These are phyloP conservation scores for Drosophila hamatofila DNA, from an alignment of 2,888 invertebrate species.

Conservation along the genomic window DNA sequence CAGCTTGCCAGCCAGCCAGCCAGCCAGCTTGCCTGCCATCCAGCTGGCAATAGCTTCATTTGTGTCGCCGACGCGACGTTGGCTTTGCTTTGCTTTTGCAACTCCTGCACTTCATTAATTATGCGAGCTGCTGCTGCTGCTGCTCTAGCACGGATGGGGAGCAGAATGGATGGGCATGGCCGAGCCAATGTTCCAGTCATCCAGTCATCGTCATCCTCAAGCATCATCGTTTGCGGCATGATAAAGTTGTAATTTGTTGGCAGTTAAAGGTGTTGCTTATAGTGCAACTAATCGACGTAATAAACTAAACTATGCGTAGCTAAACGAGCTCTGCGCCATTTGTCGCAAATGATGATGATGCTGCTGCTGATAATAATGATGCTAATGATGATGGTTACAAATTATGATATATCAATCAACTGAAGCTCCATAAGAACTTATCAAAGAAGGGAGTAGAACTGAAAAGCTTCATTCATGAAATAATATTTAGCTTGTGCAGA, in stretches of 20 bases:
- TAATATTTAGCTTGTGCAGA: not conserved
- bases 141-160: conserved; percentile 38
- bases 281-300: conserved; percentile 80
- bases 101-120: conserved; percentile 79
- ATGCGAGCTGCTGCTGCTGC: conserved; percentile 64
- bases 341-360: conserved; percentile 51
- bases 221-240: conserved; percentile 74
- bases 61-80: conserved; percentile 50
- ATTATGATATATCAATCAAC: conserved; percentile 47
- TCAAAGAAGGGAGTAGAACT: not conserved
- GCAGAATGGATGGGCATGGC: conserved; percentile 66
- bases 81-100: conserved; percentile 35
- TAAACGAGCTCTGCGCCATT: conserved; percentile 70
- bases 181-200: conserved; percentile 31
- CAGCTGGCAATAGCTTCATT: conserved; percentile 75
- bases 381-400: conserved; percentile 35
- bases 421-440: conserved; percentile 3
- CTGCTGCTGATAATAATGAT: conserved; percentile 32
- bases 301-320: conserved; percentile 78
- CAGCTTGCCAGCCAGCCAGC: not conserved
- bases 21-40: conserved; percentile 3
- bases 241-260: conserved; percentile 82
- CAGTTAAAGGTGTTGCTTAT: conserved; percentile 82
- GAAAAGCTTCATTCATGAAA: not conserved
- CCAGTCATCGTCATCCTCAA: conserved; percentile 8